Evolutionary conservation across 2,797 vertebrate genomes (phyloP), one percentile per base, ranked within the genome.

Genomic region (Petrocephalus sullivani): DNA sequence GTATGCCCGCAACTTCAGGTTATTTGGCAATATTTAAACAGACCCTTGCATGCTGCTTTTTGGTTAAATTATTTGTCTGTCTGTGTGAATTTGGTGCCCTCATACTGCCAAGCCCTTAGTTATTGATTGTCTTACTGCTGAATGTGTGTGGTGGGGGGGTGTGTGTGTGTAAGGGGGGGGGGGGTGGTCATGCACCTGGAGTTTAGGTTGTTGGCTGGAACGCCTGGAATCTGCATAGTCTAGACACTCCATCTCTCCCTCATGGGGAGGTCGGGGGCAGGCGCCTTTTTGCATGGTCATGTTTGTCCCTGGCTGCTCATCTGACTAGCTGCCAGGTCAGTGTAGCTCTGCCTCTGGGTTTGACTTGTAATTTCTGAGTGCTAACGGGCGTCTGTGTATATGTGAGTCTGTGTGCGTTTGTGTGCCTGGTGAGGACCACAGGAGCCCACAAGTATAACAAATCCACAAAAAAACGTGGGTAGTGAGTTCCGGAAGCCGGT

Each of bases 211-310:
- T 91, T 94, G 92, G 90, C 92, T 95, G 93, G 92, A 94, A 93
- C 92, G 91, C 8, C 82, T 92, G 93, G 94, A 95, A 94, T 95
- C 94, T 94, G 92, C 93, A 92, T 88, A 93, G 94, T 95, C 94
- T 94, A 95, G 93, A 94, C 94, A 93, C 91, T 90, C 94, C 95
- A 92, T 91, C 92, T 92, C 91, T 92, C 94, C 95, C 92, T 92
- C 91, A 87, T 21, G 19, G 49, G 16, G 89, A 92, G 92, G 92
- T 93, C 91, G 90, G 90, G 87, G 89, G 90, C 87, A 60, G 94
- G 90, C 91, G 90, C 89, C 92, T 94, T 88, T 67, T 88, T 89
- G 88, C 92, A 92, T 90, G 90, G 87, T 91, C 91, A 91, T 16
- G 54, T 60, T 57, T 46, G 33, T 56, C n/a, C n/a, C 33, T 41